Evolutionary conservation across 2,113 vertebrate species (phyloP).

Genomic region (Catharus bicknelli): DNA sequence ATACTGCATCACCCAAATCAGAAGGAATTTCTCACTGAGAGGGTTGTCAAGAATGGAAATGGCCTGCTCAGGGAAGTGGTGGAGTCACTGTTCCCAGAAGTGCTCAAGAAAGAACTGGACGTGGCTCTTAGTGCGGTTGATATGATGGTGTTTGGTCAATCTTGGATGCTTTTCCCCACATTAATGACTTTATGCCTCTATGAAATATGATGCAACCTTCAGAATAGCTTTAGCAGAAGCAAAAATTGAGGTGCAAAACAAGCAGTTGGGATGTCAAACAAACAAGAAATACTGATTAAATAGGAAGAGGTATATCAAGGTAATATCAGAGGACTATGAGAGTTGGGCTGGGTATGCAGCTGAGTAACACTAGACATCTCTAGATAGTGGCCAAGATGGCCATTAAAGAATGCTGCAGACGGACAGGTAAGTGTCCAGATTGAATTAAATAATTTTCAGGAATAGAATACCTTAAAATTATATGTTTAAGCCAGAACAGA

Average conservation of each 20-base stretch:
- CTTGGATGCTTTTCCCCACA: accelerated
- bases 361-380: not conserved
- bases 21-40: not conserved
- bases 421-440: not conserved
- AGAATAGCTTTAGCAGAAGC: not conserved
- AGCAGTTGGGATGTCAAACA: not conserved
- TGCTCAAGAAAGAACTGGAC: not conserved
- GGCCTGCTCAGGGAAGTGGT: not conserved
- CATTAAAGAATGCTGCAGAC: not conserved
- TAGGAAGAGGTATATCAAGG: not conserved
- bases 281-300: not conserved
- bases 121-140: not conserved
- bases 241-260: not conserved
- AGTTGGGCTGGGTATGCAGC: not conserved
- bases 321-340: not conserved
- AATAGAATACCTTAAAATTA: not conserved
- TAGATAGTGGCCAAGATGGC: not conserved
- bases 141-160: not conserved
- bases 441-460: not conserved
- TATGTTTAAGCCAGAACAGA: not conserved
- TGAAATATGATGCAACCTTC: not conserved
- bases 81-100: not conserved
- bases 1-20: not conserved
- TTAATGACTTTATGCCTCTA: not conserved
- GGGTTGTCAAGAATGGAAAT: not conserved